phyloP scores from a whole-genome alignment of 1,140 invertebrate genomes.

The Platyura marginata region DNA sequence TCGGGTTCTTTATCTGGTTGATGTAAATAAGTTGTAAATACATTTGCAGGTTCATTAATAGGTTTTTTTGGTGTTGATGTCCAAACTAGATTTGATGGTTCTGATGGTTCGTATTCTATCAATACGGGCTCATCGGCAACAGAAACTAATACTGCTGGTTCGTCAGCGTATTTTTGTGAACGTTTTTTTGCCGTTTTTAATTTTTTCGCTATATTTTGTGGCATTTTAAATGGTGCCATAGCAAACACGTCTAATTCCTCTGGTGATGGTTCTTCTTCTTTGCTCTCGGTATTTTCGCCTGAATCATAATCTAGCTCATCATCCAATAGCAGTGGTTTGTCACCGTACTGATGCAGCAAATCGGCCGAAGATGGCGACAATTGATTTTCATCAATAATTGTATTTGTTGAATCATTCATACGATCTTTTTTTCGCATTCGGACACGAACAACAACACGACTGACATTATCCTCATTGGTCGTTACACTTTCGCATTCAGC shows the following conservation, averaged over 20 bases:
- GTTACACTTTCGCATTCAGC: constrained; percentile 51
- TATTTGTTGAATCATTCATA: neutral
- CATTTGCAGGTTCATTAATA: too few species aligned
- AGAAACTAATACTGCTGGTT: too few species aligned
- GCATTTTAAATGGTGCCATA: constrained; percentile 47
- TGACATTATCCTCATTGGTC: constrained; percentile 38
- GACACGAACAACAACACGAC: constrained; percentile 24
- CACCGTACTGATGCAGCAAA: constrained; percentile 52
- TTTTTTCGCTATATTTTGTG: constrained; percentile 23
- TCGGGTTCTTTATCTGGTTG: too few species aligned
- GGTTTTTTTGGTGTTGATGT: constrained; percentile 18
- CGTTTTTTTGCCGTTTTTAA: constrained; percentile 4
- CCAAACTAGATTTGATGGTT: constrained; percentile 7
- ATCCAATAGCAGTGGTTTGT: constrained; percentile 55
- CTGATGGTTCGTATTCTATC: too few species aligned
- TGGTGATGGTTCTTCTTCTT: constrained; percentile 5
- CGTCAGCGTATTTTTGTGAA: too few species aligned
- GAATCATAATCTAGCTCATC: constrained; percentile 54
- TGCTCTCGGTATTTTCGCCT: constrained; percentile 15
- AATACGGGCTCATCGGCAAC: too few species aligned
- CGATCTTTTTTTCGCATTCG: constrained; percentile 18
- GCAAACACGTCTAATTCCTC: constrained; percentile 48
- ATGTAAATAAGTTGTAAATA: too few species aligned
- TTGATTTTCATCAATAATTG: constrained; percentile 12
- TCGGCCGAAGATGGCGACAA: constrained; percentile 26